Conservation (phyloP, 1,140 invertebrate genomes). For the Aphelenchoides besseyi region DNA sequence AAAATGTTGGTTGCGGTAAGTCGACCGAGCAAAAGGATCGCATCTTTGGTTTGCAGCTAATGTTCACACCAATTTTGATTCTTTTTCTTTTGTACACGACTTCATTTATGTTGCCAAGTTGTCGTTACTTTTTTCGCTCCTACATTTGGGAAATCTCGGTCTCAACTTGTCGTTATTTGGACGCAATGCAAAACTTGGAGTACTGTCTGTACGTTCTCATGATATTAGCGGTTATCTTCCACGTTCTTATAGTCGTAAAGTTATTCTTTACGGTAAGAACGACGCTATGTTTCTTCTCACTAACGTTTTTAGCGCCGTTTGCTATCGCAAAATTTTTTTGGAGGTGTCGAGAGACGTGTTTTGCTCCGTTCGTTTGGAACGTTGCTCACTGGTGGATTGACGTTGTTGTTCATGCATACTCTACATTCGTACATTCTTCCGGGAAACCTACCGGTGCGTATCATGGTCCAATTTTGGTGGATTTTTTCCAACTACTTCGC, state of each 20-base stretch:
- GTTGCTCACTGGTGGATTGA: background rate
- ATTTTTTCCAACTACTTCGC: background rate
- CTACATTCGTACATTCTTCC: background rate
- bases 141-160: constrained; percentile 12
- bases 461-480: constrained; percentile 1
- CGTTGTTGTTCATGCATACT: constrained; percentile 1
- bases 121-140: background rate
- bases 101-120: background rate
- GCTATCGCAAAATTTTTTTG: background rate
- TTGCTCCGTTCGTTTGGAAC: background rate
- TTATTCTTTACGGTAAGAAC: background rate
- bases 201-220: background rate
- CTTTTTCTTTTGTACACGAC: background rate
- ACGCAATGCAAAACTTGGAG: constrained; percentile 1
- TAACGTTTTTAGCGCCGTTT: background rate
- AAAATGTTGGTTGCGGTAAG: background rate
- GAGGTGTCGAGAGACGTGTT: background rate
- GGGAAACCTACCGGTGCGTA: background rate
- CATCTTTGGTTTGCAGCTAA: background rate
- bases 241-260: constrained; percentile 3
- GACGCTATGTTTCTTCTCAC: background rate
- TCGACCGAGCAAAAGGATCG: background rate
- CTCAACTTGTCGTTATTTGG: background rate
- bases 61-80: background rate
- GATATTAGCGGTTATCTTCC: background rate